A percentile compares a stretch with the other conserved stretches of the same genome.
Conservation (phyloP, 1,140 invertebrate species). For the Drosophila oshimai region DNA sequence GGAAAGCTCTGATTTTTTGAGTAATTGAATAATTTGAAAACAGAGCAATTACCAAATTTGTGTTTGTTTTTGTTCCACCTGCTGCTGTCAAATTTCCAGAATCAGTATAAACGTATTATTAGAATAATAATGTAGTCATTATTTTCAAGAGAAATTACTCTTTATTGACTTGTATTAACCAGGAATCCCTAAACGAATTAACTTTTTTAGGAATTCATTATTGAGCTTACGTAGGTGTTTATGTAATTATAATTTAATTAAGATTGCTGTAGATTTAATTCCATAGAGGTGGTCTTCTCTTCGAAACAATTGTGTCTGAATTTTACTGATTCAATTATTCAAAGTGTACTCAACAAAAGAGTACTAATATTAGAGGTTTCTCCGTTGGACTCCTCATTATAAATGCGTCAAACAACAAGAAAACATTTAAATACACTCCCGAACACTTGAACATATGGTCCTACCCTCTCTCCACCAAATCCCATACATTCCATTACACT, state of each 20-base stretch:
- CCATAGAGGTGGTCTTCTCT: too few relatives aligned
- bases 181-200: too few relatives aligned
- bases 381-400: slow-evolving; percentile 12
- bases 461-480: background rate
- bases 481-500: slow-evolving; percentile 23
- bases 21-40: slow-evolving; percentile 18
- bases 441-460: slow-evolving; percentile 30
- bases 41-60: slow-evolving; percentile 17
- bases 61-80: background rate
- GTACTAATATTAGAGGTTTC: background rate
- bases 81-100: slow-evolving; percentile 1
- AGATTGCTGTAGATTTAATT: too few relatives aligned
- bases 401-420: slow-evolving; percentile 28
- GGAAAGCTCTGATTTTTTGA: background rate
- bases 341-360: background rate
- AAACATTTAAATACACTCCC: slow-evolving; percentile 24
- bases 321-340: too few relatives aligned
- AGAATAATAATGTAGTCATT: background rate
- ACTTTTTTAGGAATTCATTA: too few relatives aligned
- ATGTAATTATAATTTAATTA: too few relatives aligned
- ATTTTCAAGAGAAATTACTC: background rate
- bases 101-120: background rate
- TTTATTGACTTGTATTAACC: too few relatives aligned
- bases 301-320: too few relatives aligned
- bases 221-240: too few relatives aligned